phyloP scores from a whole-genome alignment of 2,888 invertebrate species.

The Sphaeridia pumilis region DNA sequence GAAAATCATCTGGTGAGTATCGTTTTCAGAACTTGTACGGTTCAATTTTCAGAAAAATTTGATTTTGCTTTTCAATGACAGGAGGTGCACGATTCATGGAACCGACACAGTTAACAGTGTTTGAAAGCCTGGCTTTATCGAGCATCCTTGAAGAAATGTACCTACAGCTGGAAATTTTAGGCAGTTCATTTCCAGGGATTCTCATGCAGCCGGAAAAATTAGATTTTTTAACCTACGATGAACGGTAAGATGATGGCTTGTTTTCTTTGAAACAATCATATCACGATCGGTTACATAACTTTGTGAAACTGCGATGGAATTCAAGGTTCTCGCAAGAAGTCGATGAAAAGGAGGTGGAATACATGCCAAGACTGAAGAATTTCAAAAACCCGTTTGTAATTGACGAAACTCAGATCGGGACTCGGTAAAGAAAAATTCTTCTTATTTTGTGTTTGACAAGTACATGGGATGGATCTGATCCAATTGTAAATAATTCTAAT shows the following conservation, averaged over 20 bases:
- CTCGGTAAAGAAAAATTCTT: conserved; percentile 13
- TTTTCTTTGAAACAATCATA: not conserved
- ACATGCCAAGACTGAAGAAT: conserved; percentile 15
- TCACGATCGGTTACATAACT: not conserved
- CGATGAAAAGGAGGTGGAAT: conserved; percentile 16
- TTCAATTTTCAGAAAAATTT: no score
- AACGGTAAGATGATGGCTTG: conserved; percentile 6
- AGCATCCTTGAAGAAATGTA: conserved; percentile 18
- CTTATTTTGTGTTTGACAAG: not conserved
- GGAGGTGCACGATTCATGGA: not conserved
- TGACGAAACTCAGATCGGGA: conserved; percentile 14
- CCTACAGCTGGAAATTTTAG: conserved; percentile 15
- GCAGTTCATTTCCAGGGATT: conserved; percentile 13
- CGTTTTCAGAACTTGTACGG: no score
- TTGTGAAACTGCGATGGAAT: not conserved
- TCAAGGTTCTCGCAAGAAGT: conserved; percentile 18
- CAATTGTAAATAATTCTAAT: not conserved
- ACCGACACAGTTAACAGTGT: conserved; percentile 8
- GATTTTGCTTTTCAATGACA: no score
- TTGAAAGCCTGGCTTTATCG: conserved; percentile 15
- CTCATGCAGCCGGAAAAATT: conserved; percentile 7
- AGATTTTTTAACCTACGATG: conserved; percentile 18
- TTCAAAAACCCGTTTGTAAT: conserved; percentile 21
- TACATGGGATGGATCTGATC: not conserved
- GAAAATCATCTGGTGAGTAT: no score